Evolutionary conservation across 2,797 vertebrate species (phyloP).

Genomic region (Diplodus puntazzo): DNA sequence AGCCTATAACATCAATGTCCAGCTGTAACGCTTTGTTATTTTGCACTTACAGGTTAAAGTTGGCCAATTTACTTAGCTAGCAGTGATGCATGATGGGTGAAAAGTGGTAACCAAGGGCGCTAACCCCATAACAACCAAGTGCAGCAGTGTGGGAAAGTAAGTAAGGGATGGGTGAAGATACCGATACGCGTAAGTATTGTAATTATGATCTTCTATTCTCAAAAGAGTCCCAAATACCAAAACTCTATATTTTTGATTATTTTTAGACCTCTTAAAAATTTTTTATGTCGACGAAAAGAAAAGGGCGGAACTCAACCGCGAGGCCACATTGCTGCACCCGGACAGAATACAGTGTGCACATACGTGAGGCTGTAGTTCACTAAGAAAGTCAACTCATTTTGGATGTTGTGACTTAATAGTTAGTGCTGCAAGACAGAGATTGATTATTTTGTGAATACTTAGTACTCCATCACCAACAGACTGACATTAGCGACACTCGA

Average conservation of each 20-base stretch:
- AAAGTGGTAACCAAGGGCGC: constrained; percentile 79
- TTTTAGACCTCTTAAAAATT: too few species aligned
- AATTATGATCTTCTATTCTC: not conserved
- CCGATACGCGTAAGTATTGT: accelerated
- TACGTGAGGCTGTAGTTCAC: too few species aligned
- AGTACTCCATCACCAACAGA: too few species aligned
- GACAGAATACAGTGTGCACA: not conserved
- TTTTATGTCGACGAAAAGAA: not conserved
- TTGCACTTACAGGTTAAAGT: not conserved
- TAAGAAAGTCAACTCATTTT: not conserved
- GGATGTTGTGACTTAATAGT: not conserved
- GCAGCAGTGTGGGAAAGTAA: not conserved
- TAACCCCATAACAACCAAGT: constrained; percentile 68
- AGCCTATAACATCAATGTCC: accelerated
- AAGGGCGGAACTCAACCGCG: not conserved
- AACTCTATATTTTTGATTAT: not conserved
- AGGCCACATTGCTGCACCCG: not conserved
- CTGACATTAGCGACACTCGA: too few species aligned
- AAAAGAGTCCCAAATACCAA: not conserved
- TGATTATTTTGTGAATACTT: too few species aligned
- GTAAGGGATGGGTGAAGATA: not conserved
- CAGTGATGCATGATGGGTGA: constrained; percentile 76
- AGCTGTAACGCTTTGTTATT: too few species aligned
- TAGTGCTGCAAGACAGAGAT: not conserved
- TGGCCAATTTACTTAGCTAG: not conserved